Conservation (phyloP, 2,888 invertebrate species). For the Ormyrus labotus region DNA sequence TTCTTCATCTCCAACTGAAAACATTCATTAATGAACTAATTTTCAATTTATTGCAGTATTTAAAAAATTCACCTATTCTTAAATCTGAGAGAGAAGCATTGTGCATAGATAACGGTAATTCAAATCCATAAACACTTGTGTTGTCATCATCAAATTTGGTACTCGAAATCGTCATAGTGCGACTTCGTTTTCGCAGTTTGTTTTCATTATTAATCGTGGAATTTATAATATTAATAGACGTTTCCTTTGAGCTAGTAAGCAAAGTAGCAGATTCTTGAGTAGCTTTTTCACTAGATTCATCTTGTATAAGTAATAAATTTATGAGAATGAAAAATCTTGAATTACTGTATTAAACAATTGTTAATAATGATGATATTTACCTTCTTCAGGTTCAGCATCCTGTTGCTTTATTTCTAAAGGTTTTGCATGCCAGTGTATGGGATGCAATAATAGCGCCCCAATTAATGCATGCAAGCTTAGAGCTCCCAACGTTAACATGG, state of each 20-base stretch:
- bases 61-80: constrained; percentile 14
- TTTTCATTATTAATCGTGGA: neutral
- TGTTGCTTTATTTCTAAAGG: constrained; percentile 54
- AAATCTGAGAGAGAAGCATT: constrained; percentile 29
- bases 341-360: too few species aligned
- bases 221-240: neutral
- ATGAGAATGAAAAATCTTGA: too few species aligned
- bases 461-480: constrained; percentile 80
- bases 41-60: too few species aligned
- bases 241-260: constrained; percentile 51
- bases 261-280: constrained; percentile 2
- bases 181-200: neutral
- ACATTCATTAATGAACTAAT: neutral
- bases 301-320: too few species aligned
- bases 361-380: neutral
- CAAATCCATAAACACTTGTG: constrained; percentile 75
- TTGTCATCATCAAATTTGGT: constrained; percentile 73
- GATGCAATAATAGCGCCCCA: constrained; percentile 81
- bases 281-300: neutral
- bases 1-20: neutral
- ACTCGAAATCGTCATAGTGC: constrained; percentile 61
- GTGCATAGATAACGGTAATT: constrained; percentile 69
- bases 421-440: constrained; percentile 82
- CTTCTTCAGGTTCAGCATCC: constrained; percentile 22
- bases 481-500: constrained; percentile 80